Base-by-base conservation (phyloP, 1,140 invertebrate genomes). In the Danaus plexippus region DNA sequence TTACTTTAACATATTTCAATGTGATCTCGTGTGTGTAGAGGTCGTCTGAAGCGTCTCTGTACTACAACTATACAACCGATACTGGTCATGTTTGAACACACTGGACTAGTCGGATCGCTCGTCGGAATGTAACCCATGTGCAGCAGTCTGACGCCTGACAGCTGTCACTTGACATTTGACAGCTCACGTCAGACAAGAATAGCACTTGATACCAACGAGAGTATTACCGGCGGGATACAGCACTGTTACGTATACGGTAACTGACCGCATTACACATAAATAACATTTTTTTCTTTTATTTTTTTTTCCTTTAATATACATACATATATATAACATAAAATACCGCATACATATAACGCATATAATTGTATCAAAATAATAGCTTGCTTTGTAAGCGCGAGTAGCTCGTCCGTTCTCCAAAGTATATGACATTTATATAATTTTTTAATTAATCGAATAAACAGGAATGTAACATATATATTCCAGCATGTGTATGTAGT, bases 61-160 rank as follows among this genome's bases (percentile, higher is more conserved):
- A 40, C 49, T 61, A 63, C 48, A 48, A 61, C 51, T 50, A 53
- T 64, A 63, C 63, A 66, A 53, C 57, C 51, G 41, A 59, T 61
- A 57, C 57, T 69, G 62, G 61, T 66, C 64, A 57, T 72, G 59
- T 64, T 67, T 77, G 75, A 79, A 80, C 77, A 82, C 77, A 80
- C 56, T 67, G 70, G 76, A 80, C 75, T 79, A 77, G 74, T 79
- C 57, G 61, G 61, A 64, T 71, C 57, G 75, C 63, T 74, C 69
- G 59, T 72, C 63, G 77, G 77, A 76, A 80, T 80, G 77, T 76
- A 43, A 52, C 22, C 13, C 42, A 52, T 22, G 42, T 52, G 9
- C 41, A 8, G 22, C 48, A 41, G 22, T 32, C 22, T 32, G 22
- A 32, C 22, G 22, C 22, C 22, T 32, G 22, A 32, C 22, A 32